Evolutionary conservation across 2,113 vertebrate genomes (phyloP).

Genomic region (Colius striatus): DNA sequence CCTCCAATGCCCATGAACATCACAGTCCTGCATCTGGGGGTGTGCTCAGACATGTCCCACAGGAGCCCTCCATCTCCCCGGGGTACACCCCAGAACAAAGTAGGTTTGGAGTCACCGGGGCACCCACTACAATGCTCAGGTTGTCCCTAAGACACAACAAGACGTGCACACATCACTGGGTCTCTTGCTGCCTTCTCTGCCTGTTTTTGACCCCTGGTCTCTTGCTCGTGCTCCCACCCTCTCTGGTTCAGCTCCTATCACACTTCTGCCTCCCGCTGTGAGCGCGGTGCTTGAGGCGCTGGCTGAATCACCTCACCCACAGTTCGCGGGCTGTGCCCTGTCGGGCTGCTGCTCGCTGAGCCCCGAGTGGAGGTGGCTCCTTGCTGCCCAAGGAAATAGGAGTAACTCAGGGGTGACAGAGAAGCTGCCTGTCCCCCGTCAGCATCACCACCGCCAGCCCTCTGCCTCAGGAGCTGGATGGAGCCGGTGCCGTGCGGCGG

Average conservation of each 20-base stretch:
- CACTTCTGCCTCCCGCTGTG: fast-evolving
- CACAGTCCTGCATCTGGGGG: fast-evolving
- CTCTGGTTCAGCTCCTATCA: neutral
- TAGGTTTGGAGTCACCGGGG: neutral
- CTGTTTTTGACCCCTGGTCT: neutral
- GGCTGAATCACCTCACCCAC: neutral
- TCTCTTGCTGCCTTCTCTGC: neutral
- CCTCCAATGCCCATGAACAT: fast-evolving
- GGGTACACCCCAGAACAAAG: neutral
- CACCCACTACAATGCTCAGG: fast-evolving
- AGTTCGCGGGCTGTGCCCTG: fast-evolving
- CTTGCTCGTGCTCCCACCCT: neutral
- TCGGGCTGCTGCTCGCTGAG: neutral
- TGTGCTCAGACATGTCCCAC: fast-evolving
- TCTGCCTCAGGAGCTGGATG: fast-evolving
- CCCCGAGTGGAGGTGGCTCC: fast-evolving
- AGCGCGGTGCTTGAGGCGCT: neutral
- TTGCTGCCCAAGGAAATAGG: fast-evolving
- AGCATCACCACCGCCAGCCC: neutral
- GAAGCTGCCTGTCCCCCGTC: neutral
- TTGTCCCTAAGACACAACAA: neutral
- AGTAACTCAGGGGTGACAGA: neutral
- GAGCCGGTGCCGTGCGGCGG: fast-evolving
- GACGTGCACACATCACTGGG: fast-evolving
- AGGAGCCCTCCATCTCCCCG: neutral